Evolutionary conservation across 2,113 vertebrate species (phyloP), one percentile per base, ranked within the genome.

Genomic region (Passer montanus): DNA sequence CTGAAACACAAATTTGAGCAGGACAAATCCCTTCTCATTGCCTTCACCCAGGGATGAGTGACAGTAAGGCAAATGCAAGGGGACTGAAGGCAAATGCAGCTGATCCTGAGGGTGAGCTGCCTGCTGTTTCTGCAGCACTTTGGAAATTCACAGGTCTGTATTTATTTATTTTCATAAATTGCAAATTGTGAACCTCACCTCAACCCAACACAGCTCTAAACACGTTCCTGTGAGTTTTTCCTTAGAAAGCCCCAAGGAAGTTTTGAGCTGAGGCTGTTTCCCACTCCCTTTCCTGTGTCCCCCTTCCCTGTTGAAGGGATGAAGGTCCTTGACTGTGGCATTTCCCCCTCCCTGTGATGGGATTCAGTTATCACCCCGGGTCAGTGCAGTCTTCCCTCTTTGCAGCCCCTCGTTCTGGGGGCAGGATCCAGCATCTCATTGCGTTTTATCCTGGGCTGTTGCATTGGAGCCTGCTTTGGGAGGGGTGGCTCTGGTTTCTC

Each of bases 281-380:
- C 47, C n/a, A 11, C 31, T 86, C 56, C 46, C 46, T 68, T 43
- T 55, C 8, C 30, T 63, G 43, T 67, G 27, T 14, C 19, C 6
- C 35, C 31, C 59, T 75, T 33, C 33, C 30, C 59, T 28, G 14
- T 23, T 49, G 33, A 87, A 41, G 22, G 28, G 43, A 26, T 68
- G 75, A 53, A 79, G 62, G 15, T 23, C 53, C 49, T 77, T 1
- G 0, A 4, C 1, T 27, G 59, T 9, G 53, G n/a, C 37, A 39
- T 39, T 30, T 68, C 30, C 53, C 69, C 33, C 0, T 47, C 58
- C 19, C 56, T 50, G 30, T 0, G 0, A n/a, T 35, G 43, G 24
- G n/a, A 50, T 70, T 91, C 14, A 6, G 17, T 17, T 81, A 23
- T 63, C 35, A 39, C 23, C 14, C 8, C 0, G 20, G 49, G 24